Evolutionary conservation across 1,140 invertebrate species (phyloP).

Genomic region (Limonius californicus): DNA sequence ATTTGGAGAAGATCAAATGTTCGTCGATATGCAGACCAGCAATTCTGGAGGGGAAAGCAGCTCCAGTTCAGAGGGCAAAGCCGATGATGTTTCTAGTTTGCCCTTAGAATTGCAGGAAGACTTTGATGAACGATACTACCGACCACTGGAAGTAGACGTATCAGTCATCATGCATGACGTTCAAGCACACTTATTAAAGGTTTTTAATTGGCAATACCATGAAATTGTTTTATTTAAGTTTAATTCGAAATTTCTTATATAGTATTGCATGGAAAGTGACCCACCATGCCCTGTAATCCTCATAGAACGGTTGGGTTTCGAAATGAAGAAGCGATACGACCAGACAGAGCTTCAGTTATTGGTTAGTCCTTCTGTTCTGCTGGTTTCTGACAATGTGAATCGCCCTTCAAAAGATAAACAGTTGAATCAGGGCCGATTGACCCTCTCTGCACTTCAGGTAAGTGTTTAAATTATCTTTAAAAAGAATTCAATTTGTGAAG

Average conservation of each 20-base stretch:
- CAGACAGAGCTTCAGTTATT: conserved; percentile 90
- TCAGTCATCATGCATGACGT: conserved; percentile 94
- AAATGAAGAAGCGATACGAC: conserved; percentile 90
- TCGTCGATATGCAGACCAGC: conserved; percentile 84
- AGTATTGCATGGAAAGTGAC: conserved; percentile 81
- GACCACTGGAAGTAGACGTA: conserved; percentile 87
- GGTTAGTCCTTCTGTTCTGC: conserved; percentile 81
- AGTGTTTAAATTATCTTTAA: conserved; percentile 22
- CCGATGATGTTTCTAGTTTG: conserved; percentile 34
- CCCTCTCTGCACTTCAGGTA: conserved; percentile 84
- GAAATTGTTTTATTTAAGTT: background rate
- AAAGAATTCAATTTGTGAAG: background rate
- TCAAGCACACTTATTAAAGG: conserved; percentile 86
- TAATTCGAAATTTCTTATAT: conserved; percentile 22
- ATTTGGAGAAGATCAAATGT: conserved; percentile 91
- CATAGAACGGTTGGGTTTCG: conserved; percentile 89
- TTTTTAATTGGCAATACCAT: conserved; percentile 32
- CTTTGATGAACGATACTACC: conserved; percentile 82
- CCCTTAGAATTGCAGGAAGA: conserved; percentile 46
- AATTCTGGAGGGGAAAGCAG: conserved; percentile 31
- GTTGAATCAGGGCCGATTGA: conserved; percentile 82
- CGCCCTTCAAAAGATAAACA: conserved; percentile 68
- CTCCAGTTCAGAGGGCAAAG: conserved; percentile 29
- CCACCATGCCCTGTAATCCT: conserved; percentile 87
- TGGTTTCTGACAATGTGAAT: conserved; percentile 68